Evolutionary conservation across 2,113 vertebrate genomes (phyloP), one percentile per base, ranked within the genome.

Genomic region (Corapipo altera): DNA sequence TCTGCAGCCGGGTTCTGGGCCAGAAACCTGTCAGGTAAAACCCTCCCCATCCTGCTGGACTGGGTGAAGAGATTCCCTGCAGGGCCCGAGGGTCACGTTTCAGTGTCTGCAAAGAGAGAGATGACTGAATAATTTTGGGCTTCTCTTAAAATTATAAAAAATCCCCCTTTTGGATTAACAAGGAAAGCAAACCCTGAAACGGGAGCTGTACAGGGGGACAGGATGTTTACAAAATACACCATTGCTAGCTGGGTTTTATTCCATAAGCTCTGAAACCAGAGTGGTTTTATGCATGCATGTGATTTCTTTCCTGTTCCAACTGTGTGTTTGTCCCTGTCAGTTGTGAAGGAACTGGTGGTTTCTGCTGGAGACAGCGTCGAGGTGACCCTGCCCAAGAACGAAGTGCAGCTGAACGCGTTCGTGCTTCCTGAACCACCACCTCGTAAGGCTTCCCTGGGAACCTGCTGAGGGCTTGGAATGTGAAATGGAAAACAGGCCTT

Each of bases 281-380:
- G 30, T 2, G 3, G 8, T 0, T 49, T 71, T 86, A 30, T 24
- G 30, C 51, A 20, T 0, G 0, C 44, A 6, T 44, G 13, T 44
- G 11, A 48, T 35, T 22, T 75, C 66, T 65, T n/a, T 11, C 23
- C 23, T 39, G 69, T 95, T 91, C 84, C 77, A 52, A 89, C 57
- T 89, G 28, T 85, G 4, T 91, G 17, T 85, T 76, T 82, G 87
- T 95, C 64, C n/a, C 91, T 93, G 76, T 19, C 94, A 98, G 98
- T 79, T 97, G 95, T 98, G 94, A 98, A 98, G 96, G 98, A 99
- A 91, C 97, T 99, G 97, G 98, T 99, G 44, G 99, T 99, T 93
- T 99, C 99, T 9, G 99, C 99, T 89, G 99, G 99, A 70, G 96
- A 99, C 78, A 99, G 98, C 1, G 99, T 99, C 1, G 98, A 99